Evolutionary conservation across 2,888 invertebrate genomes (phyloP).

Genomic region (Eudemis profundana): DNA sequence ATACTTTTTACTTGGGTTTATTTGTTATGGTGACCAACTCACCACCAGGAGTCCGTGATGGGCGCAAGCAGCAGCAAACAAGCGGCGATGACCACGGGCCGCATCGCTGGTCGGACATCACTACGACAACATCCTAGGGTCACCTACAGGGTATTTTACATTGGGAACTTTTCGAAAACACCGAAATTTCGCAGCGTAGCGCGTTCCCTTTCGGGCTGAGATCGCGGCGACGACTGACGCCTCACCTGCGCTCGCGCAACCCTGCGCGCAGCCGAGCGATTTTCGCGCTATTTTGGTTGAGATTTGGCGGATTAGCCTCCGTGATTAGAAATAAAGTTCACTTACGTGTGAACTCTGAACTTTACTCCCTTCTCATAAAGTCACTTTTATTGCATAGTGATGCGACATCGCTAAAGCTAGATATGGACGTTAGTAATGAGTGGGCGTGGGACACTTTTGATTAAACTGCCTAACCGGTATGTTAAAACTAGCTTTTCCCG

Average conservation of each 20-base stretch:
- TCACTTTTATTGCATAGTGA: neutral
- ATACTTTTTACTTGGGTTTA: too few species aligned
- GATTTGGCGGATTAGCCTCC: conserved; percentile 82
- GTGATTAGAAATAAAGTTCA: conserved; percentile 67
- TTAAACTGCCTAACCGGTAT: conserved; percentile 32
- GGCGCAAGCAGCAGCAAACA: conserved; percentile 94
- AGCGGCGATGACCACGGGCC: conserved; percentile 92
- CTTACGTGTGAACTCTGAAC: neutral
- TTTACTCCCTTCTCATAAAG: conserved; percentile 10
- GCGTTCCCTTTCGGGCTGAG: conserved; percentile 81
- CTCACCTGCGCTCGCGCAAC: conserved; percentile 69
- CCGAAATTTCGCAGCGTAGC: conserved; percentile 76
- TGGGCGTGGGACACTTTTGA: conserved; percentile 41
- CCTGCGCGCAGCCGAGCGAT: conserved; percentile 63
- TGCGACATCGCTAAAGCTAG: neutral
- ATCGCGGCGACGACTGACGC: conserved; percentile 81
- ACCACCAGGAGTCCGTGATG: conserved; percentile 95
- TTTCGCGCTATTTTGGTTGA: conserved; percentile 85
- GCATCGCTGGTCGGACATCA: conserved; percentile 85
- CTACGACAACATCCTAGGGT: conserved; percentile 54
- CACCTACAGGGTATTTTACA: conserved; percentile 12
- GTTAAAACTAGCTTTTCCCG: conserved; percentile 25
- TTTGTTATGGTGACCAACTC: conserved; percentile 80
- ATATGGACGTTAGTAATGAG: conserved; percentile 9
- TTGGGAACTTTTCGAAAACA: conserved; percentile 62